phyloP scores from a whole-genome alignment of 2,888 invertebrate species.

The Megaustenia siamemsis region DNA sequence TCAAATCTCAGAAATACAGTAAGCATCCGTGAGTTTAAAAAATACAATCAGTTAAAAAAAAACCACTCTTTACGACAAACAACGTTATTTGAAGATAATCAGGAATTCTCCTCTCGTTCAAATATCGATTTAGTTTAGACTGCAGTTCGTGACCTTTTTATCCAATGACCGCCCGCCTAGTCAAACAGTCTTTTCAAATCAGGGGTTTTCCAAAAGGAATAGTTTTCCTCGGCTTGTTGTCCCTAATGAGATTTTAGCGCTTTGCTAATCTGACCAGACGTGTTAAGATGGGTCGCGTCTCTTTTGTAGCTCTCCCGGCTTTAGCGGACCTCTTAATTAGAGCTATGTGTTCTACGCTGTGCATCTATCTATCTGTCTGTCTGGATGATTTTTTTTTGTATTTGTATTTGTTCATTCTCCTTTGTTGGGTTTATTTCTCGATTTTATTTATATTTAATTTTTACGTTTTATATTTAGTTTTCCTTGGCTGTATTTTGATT shows the following conservation, averaged over 20 bases:
- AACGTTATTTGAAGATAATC: background rate
- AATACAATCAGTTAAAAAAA: no score
- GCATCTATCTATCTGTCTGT: background rate
- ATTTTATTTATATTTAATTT: background rate
- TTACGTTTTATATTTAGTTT: background rate
- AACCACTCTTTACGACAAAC: background rate
- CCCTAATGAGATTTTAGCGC: background rate
- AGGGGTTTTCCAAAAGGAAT: background rate
- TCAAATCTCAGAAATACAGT: background rate
- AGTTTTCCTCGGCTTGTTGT: background rate
- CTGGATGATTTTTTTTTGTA: no score
- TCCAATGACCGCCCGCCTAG: conserved; percentile 13
- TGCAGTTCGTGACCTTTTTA: background rate
- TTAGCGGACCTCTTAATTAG: background rate
- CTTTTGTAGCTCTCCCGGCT: background rate
- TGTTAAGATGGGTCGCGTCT: background rate
- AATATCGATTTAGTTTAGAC: background rate
- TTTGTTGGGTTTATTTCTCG: background rate
- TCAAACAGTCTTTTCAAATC: conserved; percentile 1
- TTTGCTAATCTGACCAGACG: background rate
- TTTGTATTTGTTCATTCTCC: no score
- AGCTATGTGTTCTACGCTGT: background rate
- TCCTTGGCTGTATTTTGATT: background rate
- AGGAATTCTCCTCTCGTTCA: background rate
- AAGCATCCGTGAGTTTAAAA: no score